Percentiles rank a stretch among this genome's conserved stretches.
Evolutionary conservation across 2,888 invertebrate genomes (phyloP).

Genomic region (Lampropteryx suffumata): DNA sequence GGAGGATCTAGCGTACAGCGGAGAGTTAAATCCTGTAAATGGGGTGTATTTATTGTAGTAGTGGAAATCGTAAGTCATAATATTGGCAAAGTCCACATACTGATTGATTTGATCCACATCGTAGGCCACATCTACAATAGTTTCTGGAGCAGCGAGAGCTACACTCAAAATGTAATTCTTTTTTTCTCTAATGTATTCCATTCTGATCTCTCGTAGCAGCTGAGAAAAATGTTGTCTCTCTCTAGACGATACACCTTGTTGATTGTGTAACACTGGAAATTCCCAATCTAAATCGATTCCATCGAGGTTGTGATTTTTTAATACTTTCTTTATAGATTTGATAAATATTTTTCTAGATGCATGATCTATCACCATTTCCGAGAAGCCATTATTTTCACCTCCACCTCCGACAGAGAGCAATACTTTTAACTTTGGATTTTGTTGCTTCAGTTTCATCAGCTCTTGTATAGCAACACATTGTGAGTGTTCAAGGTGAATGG

Average conservation of each 20-base stretch:
- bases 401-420: conserved; percentile 89
- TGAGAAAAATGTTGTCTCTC: conserved; percentile 90
- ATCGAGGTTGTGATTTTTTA: conserved; percentile 83
- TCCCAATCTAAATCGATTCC: conserved; percentile 94
- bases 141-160: conserved; percentile 91
- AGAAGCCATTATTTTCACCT: conserved; percentile 84
- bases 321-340: conserved; percentile 76
- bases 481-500: conserved; percentile 77
- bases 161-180: conserved; percentile 86
- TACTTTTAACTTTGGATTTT: conserved; percentile 87
- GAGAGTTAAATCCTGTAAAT: conserved; percentile 93
- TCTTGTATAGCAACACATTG: conserved; percentile 62
- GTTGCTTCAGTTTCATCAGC: conserved; percentile 79
- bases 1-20: conserved; percentile 84
- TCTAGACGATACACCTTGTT: conserved; percentile 37
- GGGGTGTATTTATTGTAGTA: conserved; percentile 89
- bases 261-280: conserved; percentile 86
- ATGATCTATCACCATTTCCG: conserved; percentile 88
- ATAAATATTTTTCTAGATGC: conserved; percentile 86
- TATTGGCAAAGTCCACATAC: conserved; percentile 92
- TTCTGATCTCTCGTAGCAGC: conserved; percentile 87
- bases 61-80: conserved; percentile 97
- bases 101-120: conserved; percentile 89
- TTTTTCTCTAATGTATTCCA: conserved; percentile 84
- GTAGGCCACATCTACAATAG: conserved; percentile 89